A percentile compares a stretch with the other conserved stretches of the same genome.
Conservation (phyloP, 2,888 invertebrate genomes). For the Odontocerum albicorne region DNA sequence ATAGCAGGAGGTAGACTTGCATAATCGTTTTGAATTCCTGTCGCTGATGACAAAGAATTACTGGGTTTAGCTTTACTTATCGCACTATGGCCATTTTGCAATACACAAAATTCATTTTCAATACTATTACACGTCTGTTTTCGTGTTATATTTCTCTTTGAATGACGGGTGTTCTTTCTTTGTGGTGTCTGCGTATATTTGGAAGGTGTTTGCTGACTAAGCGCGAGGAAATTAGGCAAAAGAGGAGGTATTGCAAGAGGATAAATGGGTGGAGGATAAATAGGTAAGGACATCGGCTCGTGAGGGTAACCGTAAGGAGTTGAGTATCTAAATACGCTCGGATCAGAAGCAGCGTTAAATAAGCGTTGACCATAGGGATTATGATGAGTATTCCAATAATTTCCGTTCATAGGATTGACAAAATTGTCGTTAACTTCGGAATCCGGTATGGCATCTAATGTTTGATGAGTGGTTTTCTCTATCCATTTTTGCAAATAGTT, state of each 20-base stretch:
- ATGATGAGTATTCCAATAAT: slow-evolving; percentile 39
- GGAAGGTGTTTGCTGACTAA: slow-evolving; percentile 1
- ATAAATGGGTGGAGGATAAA: slow-evolving; percentile 61
- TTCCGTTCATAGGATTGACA: slow-evolving; percentile 42
- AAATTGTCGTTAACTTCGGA: slow-evolving; percentile 11
- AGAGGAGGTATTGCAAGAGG: slow-evolving; percentile 39
- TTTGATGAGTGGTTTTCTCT: slow-evolving; percentile 54
- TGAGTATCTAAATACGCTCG: slow-evolving; percentile 48
- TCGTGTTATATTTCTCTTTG: not conserved
- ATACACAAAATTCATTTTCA: slow-evolving; percentile 17
- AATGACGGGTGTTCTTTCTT: not conserved
- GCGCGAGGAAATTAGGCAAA: slow-evolving; percentile 17
- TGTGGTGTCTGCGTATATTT: slow-evolving; percentile 3
- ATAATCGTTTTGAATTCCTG: slow-evolving; percentile 52
- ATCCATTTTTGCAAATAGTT: slow-evolving; percentile 56
- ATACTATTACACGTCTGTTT: not conserved
- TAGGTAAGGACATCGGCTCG: slow-evolving; percentile 67
- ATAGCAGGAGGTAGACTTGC: slow-evolving; percentile 74
- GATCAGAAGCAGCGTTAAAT: slow-evolving; percentile 52
- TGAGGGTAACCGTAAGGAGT: slow-evolving; percentile 51
- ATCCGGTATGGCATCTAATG: slow-evolving; percentile 17
- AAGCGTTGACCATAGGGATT: slow-evolving; percentile 46
- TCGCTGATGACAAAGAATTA: slow-evolving; percentile 9
- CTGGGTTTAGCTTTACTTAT: slow-evolving; percentile 46
- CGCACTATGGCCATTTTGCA: slow-evolving; percentile 37